Percentiles rank a stretch among this genome's conserved stretches.
Evolutionary conservation across 2,888 invertebrate species (phyloP).

Genomic region (Synergus japonicus): DNA sequence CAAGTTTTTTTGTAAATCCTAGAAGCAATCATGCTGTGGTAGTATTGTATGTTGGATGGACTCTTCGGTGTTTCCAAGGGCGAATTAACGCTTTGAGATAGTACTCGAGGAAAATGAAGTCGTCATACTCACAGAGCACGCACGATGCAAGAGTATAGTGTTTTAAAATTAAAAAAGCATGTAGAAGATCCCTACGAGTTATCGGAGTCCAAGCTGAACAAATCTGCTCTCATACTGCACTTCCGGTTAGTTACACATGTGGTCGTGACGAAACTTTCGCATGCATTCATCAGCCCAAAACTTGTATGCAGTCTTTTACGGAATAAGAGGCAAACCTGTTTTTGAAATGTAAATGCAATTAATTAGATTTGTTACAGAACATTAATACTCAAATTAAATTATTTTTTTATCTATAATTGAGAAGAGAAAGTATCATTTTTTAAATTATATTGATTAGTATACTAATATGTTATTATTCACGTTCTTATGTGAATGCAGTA

Average conservation of each 20-base stretch:
- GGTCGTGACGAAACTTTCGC: neutral
- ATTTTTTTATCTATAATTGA: too few species aligned
- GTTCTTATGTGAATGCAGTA: too few species aligned
- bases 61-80: neutral
- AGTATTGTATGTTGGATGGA: neutral
- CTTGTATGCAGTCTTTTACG: too few species aligned
- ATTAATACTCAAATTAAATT: too few species aligned
- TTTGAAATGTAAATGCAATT: too few species aligned
- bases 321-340: too few species aligned
- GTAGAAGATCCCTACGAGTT: neutral
- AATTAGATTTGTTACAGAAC: too few species aligned
- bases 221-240: conserved; percentile 24
- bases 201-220: conserved; percentile 8
- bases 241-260: conserved; percentile 30
- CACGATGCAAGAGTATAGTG: neutral
- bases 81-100: neutral
- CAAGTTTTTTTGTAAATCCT: neutral
- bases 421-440: too few species aligned
- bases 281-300: neutral
- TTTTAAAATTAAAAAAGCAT: neutral
- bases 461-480: too few species aligned
- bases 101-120: neutral
- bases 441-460: too few species aligned
- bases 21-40: neutral
- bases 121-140: neutral